Evolutionary conservation across 1,140 invertebrate genomes (phyloP), one percentile per base, ranked within the genome.

Genomic region (Rhagoletis pomonella): DNA sequence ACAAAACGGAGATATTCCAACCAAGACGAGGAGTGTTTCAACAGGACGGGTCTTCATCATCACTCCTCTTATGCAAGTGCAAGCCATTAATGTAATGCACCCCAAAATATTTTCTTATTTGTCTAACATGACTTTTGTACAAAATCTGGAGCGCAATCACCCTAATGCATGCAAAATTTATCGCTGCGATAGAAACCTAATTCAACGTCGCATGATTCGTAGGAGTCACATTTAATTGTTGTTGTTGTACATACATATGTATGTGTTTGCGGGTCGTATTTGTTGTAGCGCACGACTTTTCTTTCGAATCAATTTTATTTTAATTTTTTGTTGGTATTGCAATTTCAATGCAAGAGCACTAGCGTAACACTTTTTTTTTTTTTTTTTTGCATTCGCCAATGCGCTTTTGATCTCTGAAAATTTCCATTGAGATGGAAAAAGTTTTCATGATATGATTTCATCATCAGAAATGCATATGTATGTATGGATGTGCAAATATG

Each of bases 331-430:
- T 29, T 29, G 29, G 29, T 29, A 29, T 1, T 67, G 64, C 29
- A 67, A 4, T 67, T 67, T 29, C 29, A 29, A 29, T 67, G n/a
- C 64, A 39, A 29, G 29, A 29, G 17, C 29, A 14, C 29, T 29
- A 29, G 29, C 1, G 29, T 29, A 29, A 29, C 29, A 1, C 29
- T 1, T 29, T 29, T 29, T 29, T 29, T 29, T 29, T 29, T 29
- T 29, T 29, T 42, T 29, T 67, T 62, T 17, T 47, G 42, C 67
- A 47, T 73, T 73, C 67, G 67, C 67, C 7, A 73, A 44, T 44
- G 42, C 67, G 39, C 67, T 73, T 73, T 73, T 81, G 44, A 81
- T 81, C 44, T 81, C 47, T 81, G 73, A n/a, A 81, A 81, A 81
- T 81, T 81, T 50, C 73, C 73, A 81, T 81, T 55, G 47, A 58